Base-by-base conservation (phyloP, 2,888 invertebrate species). In the Lucinisca nassula region DNA sequence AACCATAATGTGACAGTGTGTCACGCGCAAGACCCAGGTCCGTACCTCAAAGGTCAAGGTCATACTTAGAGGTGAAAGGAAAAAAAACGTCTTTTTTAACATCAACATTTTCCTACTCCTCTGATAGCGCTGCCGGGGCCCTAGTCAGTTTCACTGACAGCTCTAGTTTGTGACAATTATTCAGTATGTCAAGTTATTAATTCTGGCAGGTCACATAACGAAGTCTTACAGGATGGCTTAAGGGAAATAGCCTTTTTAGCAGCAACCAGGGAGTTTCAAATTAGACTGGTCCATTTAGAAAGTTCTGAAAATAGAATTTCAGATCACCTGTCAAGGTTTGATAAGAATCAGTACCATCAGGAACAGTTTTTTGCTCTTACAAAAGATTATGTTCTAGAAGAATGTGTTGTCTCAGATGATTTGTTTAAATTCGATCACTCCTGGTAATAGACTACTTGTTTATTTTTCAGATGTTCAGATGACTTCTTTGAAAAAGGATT, bases 201-300 rank as follows among this genome's bases (percentile, higher is more conserved):
- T 45, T 10, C 61, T 27, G 78, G 83, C 21, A 78, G 55, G 38
- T 6, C 78, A n/a, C 51, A 72, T n/a, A 37, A 37, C 30, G 38
- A 24, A 27, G 67, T 83, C 40, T 35, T 83, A 55, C 83, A 83
- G 51, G 32, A 24, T n/a, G 77, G 72, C 55, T 32, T 83, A 21
- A 40, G 83, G n/a, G 82, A 83, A 70, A 51, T 83, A 4, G 37
- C 51, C 24, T 78, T 83, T 58, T 6, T 78, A 32, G 67, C 76
- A 30, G 76, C 83, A n/a, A 32, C 51, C 30, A 10, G 51, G 17
- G 74, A 81, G 21, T 81, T 38, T 81, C 55, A 81, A 37, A 40
- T 81, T 12, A 73, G 21, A 35, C 73, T 73, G 17, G 40, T 55
- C 4, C 73, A 80, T 73, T 45, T 49, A 4, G 21, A 37, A 4